phyloP scores from a whole-genome alignment of 2,888 invertebrate species.

The Aethes cnicana region DNA sequence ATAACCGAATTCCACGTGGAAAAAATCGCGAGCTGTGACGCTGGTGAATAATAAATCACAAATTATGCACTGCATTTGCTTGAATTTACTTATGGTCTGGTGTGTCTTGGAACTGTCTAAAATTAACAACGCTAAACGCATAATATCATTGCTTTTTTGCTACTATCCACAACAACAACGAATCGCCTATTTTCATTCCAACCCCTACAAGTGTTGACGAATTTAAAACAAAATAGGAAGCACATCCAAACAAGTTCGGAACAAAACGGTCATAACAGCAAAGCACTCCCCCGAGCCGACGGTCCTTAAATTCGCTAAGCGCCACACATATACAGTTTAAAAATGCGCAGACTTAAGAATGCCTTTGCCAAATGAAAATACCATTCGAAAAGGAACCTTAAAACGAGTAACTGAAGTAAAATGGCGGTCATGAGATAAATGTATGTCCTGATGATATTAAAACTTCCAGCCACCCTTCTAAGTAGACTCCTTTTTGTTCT shows the following conservation, averaged over 20 bases:
- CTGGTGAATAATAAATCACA: too few relatives aligned
- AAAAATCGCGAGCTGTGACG: too few relatives aligned
- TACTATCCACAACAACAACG: too few relatives aligned
- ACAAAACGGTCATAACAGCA: constrained; percentile 24
- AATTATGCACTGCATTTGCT: too few relatives aligned
- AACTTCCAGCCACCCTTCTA: constrained; percentile 77
- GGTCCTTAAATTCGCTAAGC: constrained; percentile 72
- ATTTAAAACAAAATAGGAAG: constrained; percentile 25
- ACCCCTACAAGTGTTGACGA: constrained; percentile 17
- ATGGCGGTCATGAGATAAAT: background rate
- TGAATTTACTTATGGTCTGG: too few relatives aligned
- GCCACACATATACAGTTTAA: constrained; percentile 45
- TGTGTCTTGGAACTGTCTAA: too few relatives aligned
- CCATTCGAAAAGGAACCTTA: constrained; percentile 8
- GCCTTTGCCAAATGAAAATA: background rate
- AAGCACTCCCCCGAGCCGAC: constrained; percentile 56
- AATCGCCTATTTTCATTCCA: constrained; percentile 7
- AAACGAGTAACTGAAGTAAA: background rate
- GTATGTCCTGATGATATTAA: constrained; percentile 58
- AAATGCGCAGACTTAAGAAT: constrained; percentile 19
- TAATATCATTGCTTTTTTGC: too few relatives aligned
- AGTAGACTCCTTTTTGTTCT: constrained; percentile 68
- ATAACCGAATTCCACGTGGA: too few relatives aligned
- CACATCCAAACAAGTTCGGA: constrained; percentile 3
- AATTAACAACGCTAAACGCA: too few relatives aligned